A percentile compares a stretch with the other conserved stretches of the same genome.
phyloP scores from a whole-genome alignment of 2,113 vertebrate genomes.

The Camelus dromedarius region DNA sequence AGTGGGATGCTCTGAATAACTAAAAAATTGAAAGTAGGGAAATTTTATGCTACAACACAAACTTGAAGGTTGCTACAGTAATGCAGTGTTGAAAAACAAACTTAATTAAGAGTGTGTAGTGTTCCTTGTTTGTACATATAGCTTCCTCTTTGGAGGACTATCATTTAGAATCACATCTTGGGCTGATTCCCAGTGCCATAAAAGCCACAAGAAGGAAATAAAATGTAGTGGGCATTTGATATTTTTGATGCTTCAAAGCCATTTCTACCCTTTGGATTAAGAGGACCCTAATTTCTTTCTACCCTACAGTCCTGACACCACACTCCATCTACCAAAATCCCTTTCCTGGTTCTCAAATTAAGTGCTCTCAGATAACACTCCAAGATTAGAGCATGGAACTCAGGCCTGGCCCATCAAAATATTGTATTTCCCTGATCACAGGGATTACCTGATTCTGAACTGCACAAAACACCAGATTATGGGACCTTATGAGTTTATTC shows the following conservation, averaged over 20 bases:
- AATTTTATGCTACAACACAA: not conserved
- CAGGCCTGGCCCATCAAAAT: not conserved
- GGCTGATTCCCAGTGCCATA: not conserved
- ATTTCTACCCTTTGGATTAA: not conserved
- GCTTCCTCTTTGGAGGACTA: not conserved
- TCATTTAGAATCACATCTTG: not conserved
- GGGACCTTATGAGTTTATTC: not conserved
- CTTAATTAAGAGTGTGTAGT: not conserved
- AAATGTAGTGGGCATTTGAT: not conserved
- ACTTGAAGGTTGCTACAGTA: not conserved
- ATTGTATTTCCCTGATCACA: not conserved
- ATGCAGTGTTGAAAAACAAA: not conserved
- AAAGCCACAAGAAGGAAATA: not conserved
- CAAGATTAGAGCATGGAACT: not conserved
- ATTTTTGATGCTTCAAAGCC: not conserved
- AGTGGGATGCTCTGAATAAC: not conserved
- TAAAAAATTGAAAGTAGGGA: not conserved
- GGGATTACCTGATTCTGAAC: not conserved
- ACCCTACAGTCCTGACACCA: not conserved
- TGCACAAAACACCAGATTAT: not conserved
- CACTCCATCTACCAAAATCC: not conserved
- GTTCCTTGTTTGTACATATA: not conserved
- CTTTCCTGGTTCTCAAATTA: not conserved
- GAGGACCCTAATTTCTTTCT: not conserved
- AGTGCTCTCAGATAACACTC: not conserved